phyloP scores from a whole-genome alignment of 2,797 vertebrate species.

The Arremon aurantiirostris region DNA sequence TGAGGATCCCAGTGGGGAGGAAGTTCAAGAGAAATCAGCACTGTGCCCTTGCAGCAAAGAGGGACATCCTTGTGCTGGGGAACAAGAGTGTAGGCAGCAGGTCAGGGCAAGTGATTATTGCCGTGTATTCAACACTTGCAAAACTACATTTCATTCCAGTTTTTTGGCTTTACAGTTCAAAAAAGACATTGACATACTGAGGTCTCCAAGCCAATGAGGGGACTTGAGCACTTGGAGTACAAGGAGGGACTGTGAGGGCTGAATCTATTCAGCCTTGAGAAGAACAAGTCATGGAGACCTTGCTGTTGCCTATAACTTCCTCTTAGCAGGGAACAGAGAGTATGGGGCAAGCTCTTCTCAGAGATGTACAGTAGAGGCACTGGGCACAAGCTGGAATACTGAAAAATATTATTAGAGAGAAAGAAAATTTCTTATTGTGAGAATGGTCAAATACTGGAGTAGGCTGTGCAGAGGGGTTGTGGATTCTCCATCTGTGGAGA shows the following conservation, averaged over 20 bases:
- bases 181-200: neutral
- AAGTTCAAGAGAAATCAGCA: neutral
- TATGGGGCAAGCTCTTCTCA: neutral
- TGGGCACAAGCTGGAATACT: neutral
- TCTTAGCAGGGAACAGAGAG: neutral
- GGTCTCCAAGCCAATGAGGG: neutral
- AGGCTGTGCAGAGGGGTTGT: accelerated
- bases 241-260: neutral
- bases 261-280: neutral
- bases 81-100: neutral
- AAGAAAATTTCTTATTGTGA: neutral
- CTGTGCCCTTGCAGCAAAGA: neutral
- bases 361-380: neutral
- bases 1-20: neutral
- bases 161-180: neutral
- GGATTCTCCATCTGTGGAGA: neutral
- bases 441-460: neutral
- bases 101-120: neutral
- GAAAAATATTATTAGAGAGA: neutral
- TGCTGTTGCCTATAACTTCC: neutral
- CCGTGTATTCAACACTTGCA: accelerated
- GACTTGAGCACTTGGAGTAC: neutral
- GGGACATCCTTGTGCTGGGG: neutral
- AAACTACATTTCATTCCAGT: neutral
- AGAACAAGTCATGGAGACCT: neutral